phyloP scores from a whole-genome alignment of 2,113 vertebrate species.

The Peromyscus maniculatus region DNA sequence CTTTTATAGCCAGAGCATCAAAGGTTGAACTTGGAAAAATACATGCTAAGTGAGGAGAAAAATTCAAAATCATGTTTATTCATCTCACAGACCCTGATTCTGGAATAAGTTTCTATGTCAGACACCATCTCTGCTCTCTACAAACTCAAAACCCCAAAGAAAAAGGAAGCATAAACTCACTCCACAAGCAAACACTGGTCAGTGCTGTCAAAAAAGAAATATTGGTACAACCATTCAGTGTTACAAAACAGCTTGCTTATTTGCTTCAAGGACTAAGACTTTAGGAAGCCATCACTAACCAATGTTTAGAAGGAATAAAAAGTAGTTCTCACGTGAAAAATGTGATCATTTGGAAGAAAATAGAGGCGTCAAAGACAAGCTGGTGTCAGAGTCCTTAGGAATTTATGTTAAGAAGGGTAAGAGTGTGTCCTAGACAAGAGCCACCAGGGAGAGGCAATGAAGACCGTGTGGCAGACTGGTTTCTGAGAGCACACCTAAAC shows the following conservation, averaged over 20 bases:
- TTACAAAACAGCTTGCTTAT: neutral
- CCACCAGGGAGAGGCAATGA: neutral
- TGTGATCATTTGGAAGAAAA: neutral
- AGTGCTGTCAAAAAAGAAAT: neutral
- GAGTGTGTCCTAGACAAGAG: neutral
- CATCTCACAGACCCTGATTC: neutral
- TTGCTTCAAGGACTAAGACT: neutral
- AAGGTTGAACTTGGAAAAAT: constrained; percentile 5
- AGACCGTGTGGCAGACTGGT: neutral
- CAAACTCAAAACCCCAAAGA: neutral
- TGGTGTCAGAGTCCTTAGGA: neutral
- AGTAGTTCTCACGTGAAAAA: constrained; percentile 29
- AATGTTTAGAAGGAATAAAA: constrained; percentile 17
- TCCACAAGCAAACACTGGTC: neutral
- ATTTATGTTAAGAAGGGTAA: neutral
- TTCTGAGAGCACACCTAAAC: neutral
- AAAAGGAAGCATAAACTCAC: neutral
- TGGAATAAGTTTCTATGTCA: neutral
- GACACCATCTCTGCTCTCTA: neutral
- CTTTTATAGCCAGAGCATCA: neutral
- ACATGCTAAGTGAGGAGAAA: neutral
- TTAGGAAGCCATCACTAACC: constrained; percentile 25
- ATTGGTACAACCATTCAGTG: neutral
- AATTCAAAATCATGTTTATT: neutral
- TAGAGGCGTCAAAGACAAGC: neutral